phyloP scores from a whole-genome alignment of 2,797 vertebrate species.

The Pogoniulus pusillus region DNA sequence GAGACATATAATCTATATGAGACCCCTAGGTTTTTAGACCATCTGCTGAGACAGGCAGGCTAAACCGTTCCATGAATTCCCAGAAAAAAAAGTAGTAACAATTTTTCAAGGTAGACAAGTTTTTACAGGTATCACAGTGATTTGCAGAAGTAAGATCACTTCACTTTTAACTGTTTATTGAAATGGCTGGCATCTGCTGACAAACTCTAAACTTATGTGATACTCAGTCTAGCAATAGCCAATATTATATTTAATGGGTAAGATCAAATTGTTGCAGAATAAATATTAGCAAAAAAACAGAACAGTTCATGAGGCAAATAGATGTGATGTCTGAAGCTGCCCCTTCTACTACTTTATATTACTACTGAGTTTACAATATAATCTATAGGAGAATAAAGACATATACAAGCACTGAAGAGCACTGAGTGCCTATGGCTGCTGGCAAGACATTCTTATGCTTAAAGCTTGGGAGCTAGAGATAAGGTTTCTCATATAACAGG shows the following conservation, averaged over 20 bases:
- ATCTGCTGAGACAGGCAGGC: not conserved
- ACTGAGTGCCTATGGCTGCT: not conserved
- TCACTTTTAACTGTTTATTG: not conserved
- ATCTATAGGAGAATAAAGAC: not conserved
- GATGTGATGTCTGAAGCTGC: not conserved
- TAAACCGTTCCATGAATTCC: not conserved
- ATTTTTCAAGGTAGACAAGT: not conserved
- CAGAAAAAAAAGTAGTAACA: not conserved
- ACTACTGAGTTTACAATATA: not conserved
- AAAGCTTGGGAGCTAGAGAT: not conserved
- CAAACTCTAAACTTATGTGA: not conserved
- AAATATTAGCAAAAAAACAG: not conserved
- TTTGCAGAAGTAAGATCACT: not conserved
- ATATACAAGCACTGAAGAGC: not conserved
- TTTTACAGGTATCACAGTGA: not conserved
- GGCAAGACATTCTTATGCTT: not conserved
- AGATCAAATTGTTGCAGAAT: not conserved
- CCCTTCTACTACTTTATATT: not conserved
- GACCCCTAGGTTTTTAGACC: not conserved
- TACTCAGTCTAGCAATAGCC: not conserved
- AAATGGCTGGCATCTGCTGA: not conserved
- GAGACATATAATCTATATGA: not conserved
- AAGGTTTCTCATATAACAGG: not conserved
- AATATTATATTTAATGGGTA: conserved; percentile 1
- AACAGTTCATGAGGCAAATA: not conserved